phyloP scores from a whole-genome alignment of 2,888 invertebrate genomes.

The Macrophya annulata region DNA sequence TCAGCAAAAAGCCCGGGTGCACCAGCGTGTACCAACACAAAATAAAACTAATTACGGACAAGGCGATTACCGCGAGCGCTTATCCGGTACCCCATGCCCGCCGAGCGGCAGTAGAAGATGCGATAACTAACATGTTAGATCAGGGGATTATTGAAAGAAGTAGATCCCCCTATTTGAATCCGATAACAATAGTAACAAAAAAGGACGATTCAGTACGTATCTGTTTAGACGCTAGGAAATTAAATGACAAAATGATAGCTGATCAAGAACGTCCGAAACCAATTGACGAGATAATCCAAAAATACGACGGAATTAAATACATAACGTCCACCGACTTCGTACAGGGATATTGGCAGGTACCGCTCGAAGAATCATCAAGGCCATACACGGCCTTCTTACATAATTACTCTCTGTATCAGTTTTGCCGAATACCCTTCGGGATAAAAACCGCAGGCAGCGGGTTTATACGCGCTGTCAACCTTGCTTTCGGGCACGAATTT shows the following conservation, averaged over 20 bases:
- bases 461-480: slow-evolving; percentile 30
- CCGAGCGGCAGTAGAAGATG: not conserved
- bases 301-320: slow-evolving; percentile 59
- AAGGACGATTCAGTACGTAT: slow-evolving; percentile 67
- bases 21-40: not conserved
- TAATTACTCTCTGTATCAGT: not conserved
- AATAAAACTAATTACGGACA: not conserved
- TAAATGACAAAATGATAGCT: slow-evolving; percentile 65
- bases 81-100: not conserved
- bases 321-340: slow-evolving; percentile 61
- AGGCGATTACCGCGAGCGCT: not conserved
- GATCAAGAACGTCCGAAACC: slow-evolving; percentile 63
- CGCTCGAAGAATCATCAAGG: not conserved
- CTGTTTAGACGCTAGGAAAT: slow-evolving; percentile 66
- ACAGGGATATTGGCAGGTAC: slow-evolving; percentile 63
- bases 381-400: not conserved
- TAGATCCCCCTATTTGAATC: slow-evolving; percentile 65
- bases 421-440: slow-evolving; percentile 16
- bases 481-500: slow-evolving; percentile 33
- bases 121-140: slow-evolving; percentile 65
- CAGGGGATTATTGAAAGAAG: slow-evolving; percentile 66
- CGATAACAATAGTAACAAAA: slow-evolving; percentile 66
- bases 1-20: not conserved
- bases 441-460: slow-evolving; percentile 21
- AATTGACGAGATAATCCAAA: slow-evolving; percentile 59